These are phyloP conservation scores for Oreotrochilus melanogaster DNA, from an alignment of 2,113 vertebrate species.

Conservation along the genomic window DNA sequence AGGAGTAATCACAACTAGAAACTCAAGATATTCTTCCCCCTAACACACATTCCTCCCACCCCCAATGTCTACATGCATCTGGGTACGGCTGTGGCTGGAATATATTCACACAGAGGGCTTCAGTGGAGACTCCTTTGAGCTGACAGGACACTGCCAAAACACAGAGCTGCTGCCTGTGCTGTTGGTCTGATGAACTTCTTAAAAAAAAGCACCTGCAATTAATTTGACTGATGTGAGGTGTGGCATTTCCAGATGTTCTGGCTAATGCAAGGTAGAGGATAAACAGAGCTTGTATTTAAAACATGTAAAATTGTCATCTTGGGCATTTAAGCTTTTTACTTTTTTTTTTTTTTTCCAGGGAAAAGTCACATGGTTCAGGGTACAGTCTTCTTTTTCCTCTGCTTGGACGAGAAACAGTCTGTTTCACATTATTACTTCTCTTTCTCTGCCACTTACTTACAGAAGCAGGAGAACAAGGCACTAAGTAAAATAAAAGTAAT, in stretches of 20 bases:
- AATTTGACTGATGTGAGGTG: background rate
- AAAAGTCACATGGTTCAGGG: background rate
- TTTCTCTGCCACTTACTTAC: background rate
- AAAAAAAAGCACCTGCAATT: background rate
- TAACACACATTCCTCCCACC: too few relatives aligned
- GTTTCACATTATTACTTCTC: background rate
- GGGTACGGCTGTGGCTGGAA: background rate
- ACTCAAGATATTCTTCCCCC: background rate
- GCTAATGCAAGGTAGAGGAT: background rate
- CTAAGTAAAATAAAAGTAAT: slow-evolving; percentile 31
- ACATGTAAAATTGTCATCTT: background rate
- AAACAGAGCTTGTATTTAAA: background rate
- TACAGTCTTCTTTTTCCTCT: background rate
- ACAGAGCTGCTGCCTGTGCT: background rate
- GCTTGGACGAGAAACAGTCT: background rate
- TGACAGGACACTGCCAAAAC: background rate
- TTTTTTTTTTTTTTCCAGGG: background rate
- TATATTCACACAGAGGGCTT: background rate
- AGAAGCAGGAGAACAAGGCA: background rate
- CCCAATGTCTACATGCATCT: background rate
- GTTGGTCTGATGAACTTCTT: too few relatives aligned
- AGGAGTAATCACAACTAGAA: background rate
- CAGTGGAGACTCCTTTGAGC: background rate
- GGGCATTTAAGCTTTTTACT: rapidly evolving
- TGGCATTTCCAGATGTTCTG: background rate